Base-by-base conservation (phyloP, 2,113 vertebrate genomes). In the Toxotes chatareus region DNA sequence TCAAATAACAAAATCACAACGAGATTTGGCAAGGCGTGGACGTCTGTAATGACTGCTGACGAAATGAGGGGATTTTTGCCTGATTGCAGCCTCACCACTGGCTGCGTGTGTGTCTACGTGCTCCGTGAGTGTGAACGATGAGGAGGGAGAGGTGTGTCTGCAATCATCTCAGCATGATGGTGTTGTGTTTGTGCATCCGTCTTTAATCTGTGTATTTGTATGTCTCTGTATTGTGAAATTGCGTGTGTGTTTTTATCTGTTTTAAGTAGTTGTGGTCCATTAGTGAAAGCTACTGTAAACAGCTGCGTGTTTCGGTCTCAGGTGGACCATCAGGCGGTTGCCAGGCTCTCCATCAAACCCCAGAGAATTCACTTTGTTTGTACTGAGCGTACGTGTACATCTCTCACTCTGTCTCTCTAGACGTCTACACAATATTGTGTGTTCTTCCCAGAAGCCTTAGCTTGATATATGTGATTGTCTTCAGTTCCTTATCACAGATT, bases 301-400 rank as follows among this genome's bases (percentile, higher is more conserved):
- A 86, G 77, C 59, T 86, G 81, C 84, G 76, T 38, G 32, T 85
- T 53, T 51, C 36, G 61, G 83, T 86, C 78, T 83, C 83, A 80
- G 73, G 78, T 88, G 86, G 79, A 84, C 34, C 0, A 11, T 56
- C 31, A 13, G n/a, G 42, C 68, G 53, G 55, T 69, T 89, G 75
- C 74, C 63, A 53, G 81, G 75, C 79, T 81, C 31, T 73, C n/a
- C 68, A 49, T 78, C 70, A 72, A 31, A 79, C 59, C 68, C 72
- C 60, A 8, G 74, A 74, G 80, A 82, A 16, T 11, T 57, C 23
- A 55, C 19, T 60, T 68, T 69, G 40, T 61, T 47, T 55, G 6
- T 47, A 23, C 36, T 23, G n/a, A 27, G 57, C 14, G 21, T 47
- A 1, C 32, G 4, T 47, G 64, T 47, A 7, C 14, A 47, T 61